Percentiles rank a stretch among this genome's conserved stretches.
Evolutionary conservation across 1,140 invertebrate genomes (phyloP).

Genomic region (Macrobrachium rosenbergii): DNA sequence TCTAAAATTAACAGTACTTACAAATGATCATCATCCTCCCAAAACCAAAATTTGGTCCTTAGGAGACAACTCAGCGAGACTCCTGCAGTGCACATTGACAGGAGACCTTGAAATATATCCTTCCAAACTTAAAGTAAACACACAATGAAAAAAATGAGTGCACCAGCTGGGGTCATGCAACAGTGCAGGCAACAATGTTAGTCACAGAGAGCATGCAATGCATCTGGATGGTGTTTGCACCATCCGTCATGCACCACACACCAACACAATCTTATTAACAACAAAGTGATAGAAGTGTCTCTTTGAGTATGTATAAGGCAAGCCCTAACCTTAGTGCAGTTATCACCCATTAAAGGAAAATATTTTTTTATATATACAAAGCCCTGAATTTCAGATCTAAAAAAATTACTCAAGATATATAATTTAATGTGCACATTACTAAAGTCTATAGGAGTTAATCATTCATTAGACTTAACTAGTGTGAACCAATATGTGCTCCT

Average conservation of each 20-base stretch:
- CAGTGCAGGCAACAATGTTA: conserved; percentile 35
- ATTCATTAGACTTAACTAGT: too few relatives aligned
- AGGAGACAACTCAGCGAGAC: background rate
- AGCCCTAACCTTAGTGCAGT: conserved; percentile 1
- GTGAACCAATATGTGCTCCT: too few relatives aligned
- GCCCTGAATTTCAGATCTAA: too few relatives aligned
- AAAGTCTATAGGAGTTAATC: too few relatives aligned
- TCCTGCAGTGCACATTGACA: conserved; percentile 11
- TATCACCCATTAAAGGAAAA: too few relatives aligned
- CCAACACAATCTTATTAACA: conserved; percentile 19
- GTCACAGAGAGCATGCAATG: conserved; percentile 34
- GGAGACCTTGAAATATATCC: conserved; percentile 5
- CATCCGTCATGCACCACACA: conserved; percentile 39
- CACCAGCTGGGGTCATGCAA: conserved; percentile 35
- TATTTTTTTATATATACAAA: too few relatives aligned
- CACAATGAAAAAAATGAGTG: conserved; percentile 11
- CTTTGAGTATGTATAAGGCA: conserved; percentile 9
- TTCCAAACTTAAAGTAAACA: conserved; percentile 3
- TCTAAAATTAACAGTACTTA: background rate
- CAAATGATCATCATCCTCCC: too few relatives aligned
- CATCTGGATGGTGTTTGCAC: background rate
- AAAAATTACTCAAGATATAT: too few relatives aligned
- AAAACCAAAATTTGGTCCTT: background rate
- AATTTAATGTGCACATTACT: too few relatives aligned
- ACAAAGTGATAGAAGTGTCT: background rate